A percentile compares a stretch with the other conserved stretches of the same genome.
These are phyloP conservation scores for Artibeus lituratus DNA, from an alignment of 2,797 vertebrate species.

Conservation along the genomic window DNA sequence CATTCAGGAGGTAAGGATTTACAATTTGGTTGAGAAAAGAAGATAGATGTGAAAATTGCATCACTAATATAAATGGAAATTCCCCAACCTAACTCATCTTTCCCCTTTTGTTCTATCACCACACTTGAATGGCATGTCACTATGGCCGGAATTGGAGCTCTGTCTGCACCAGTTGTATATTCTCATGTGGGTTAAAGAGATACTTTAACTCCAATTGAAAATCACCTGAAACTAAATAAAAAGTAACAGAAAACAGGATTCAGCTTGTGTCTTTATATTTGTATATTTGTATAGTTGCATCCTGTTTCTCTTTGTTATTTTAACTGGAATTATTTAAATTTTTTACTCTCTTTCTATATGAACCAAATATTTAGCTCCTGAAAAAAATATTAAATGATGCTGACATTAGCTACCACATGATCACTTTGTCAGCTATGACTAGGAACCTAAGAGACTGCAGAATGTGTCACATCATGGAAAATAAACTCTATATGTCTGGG, in stretches of 20 bases:
- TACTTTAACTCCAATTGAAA: background rate
- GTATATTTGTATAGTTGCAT: background rate
- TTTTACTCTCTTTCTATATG: background rate
- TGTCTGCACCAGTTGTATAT: background rate
- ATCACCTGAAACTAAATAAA: background rate
- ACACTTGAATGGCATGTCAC: background rate
- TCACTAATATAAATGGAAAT: slow-evolving; percentile 6
- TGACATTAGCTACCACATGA: background rate
- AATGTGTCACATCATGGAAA: background rate
- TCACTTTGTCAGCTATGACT: background rate
- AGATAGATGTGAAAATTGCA: background rate
- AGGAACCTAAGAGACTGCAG: background rate
- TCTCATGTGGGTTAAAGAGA: background rate
- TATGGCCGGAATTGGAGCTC: background rate
- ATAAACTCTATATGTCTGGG: background rate
- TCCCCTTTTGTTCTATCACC: background rate
- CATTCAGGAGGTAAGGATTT: background rate
- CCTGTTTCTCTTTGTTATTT: background rate
- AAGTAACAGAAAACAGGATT: background rate
- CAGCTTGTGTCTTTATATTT: background rate
- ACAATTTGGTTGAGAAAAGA: slow-evolving; percentile 10
- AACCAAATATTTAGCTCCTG: background rate
- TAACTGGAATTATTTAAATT: background rate
- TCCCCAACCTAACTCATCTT: background rate
- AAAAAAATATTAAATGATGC: background rate